Base-by-base conservation (phyloP, 2,113 vertebrate species). In the Chunga burmeisteri region DNA sequence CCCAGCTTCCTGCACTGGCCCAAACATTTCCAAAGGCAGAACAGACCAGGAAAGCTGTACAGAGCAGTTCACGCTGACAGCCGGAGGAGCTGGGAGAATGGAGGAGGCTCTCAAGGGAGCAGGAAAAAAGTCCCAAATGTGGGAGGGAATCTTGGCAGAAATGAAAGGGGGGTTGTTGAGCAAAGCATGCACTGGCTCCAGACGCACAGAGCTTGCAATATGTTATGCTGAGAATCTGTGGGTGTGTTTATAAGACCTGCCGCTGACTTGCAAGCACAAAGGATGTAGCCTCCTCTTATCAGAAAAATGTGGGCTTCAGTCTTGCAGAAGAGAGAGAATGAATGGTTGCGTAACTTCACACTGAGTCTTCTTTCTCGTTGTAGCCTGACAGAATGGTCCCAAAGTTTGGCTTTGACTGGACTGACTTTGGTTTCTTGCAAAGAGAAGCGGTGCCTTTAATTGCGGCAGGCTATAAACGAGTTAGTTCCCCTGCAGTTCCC, bases 101-200 rank as follows among this genome's bases (percentile, higher is more conserved):
- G 62, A 94, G 42, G 36, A 90, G 38, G 73, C 55, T 96, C 91
- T 88, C 87, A 80, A 94, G 63, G 47, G 93, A 94, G 79, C 36
- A 80, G 75, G 88, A 86, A 90, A 55, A 50, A 88, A 83, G 74
- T 73, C 93, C 32, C 52, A 83, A 96, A 91, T 96, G 96, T 97
- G 81, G 95, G 97, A 96, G 93, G 93, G 47, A 96, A 95, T 97
- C 89, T 96, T 97, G 93, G 96, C 97, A 96, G 84, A 96, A 96
- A 78, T 75, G 62, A 89, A 91, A 80, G 61, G 81, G 90, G 93
- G 81, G 94, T 81, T 88, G 90, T 77, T 93, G 72, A 96, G 84
- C 46, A 94, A 96, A 97, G 87, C 62, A 82, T 78, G 91, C 79
- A 42, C 78, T 89, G 89, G 68, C 87, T 94, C 49, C 77, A 83